Conservation (phyloP, 2,113 vertebrate species). For the Tenebrosternarchus preto region DNA sequence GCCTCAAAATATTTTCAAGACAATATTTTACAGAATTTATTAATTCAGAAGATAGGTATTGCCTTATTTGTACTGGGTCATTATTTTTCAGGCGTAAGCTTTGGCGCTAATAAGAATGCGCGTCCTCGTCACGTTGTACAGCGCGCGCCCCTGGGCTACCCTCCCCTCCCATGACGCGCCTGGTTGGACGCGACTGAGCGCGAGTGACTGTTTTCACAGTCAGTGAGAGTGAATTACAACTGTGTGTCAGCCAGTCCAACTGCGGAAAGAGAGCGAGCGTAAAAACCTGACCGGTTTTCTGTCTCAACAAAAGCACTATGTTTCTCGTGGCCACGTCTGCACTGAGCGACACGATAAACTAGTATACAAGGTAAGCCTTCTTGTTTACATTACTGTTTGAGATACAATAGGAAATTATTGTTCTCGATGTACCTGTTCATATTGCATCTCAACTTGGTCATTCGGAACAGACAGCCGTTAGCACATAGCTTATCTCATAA, state of each 20-base stretch:
- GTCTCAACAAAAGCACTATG: constrained; percentile 36
- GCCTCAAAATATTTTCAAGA: too few species aligned
- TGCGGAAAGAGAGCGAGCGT: constrained; percentile 17
- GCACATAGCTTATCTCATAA: too few species aligned
- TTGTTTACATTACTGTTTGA: not conserved
- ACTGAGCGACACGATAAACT: constrained; percentile 23
- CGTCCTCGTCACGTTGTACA: constrained; percentile 33
- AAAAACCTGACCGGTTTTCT: not conserved
- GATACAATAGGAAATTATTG: not conserved
- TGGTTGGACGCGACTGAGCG: constrained; percentile 33
- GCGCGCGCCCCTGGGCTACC: constrained; percentile 19
- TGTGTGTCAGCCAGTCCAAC: constrained; percentile 21
- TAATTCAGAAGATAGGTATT: not conserved
- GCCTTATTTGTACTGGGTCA: not conserved
- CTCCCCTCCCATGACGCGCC: constrained; percentile 34
- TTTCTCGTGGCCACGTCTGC: constrained; percentile 12
- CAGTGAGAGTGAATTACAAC: constrained; percentile 38
- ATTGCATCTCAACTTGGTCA: not conserved
- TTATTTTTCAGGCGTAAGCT: not conserved
- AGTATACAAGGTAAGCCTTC: constrained; percentile 40
- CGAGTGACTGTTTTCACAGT: constrained; percentile 26
- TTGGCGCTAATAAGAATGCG: constrained; percentile 11
- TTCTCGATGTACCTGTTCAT: not conserved
- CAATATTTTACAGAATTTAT: not conserved
- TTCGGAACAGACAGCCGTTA: too few species aligned